Percentiles rank a stretch among this genome's conserved stretches.
These are phyloP conservation scores for Zeugodacus cucurbitae DNA, from an alignment of 1,140 invertebrate species.

Conservation along the genomic window DNA sequence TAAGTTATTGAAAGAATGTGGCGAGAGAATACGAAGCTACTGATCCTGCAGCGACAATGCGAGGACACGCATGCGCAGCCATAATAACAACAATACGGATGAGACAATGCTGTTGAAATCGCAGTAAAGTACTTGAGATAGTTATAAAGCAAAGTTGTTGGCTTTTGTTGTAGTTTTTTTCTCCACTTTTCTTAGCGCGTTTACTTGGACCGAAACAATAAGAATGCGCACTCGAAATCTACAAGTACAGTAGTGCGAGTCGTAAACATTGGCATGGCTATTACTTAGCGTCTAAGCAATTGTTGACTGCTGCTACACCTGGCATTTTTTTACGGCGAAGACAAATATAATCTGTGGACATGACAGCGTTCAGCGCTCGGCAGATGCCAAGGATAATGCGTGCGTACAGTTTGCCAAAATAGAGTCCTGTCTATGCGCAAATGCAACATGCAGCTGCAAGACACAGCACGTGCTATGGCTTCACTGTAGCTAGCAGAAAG, in stretches of 20 bases:
- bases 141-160: slow-evolving; percentile 11
- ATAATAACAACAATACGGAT: neutral
- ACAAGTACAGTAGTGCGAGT: neutral
- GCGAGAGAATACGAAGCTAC: neutral
- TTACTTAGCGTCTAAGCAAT: neutral
- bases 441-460: slow-evolving; percentile 36
- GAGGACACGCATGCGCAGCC: slow-evolving; percentile 38
- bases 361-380: neutral
- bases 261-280: neutral
- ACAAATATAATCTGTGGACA: slow-evolving; percentile 15
- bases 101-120: neutral
- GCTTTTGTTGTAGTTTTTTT: neutral
- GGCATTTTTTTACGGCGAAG: slow-evolving; percentile 9
- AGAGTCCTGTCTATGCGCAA: neutral
- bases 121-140: slow-evolving; percentile 16
- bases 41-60: slow-evolving; percentile 31
- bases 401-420: slow-evolving; percentile 42
- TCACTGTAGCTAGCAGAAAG: too few species aligned
- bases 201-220: neutral
- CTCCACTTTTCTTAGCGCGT: neutral
- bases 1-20: neutral
- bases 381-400: slow-evolving; percentile 30
- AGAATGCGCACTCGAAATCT: neutral
- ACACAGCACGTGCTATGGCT: slow-evolving; percentile 23
- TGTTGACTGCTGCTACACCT: slow-evolving; percentile 9